phyloP scores from a whole-genome alignment of 2,888 invertebrate genomes.

The Abrostola triplasia region DNA sequence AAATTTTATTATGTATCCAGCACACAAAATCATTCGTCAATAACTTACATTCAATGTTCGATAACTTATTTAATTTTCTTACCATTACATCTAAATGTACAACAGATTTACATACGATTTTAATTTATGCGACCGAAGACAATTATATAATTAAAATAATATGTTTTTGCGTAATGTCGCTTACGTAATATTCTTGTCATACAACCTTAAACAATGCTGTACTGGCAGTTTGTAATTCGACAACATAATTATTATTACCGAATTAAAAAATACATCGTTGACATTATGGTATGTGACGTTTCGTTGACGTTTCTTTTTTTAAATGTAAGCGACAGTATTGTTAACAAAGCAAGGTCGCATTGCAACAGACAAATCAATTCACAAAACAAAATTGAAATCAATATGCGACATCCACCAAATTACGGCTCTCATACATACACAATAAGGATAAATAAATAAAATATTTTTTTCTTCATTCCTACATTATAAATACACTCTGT shows the following conservation, averaged over 20 bases:
- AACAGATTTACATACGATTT: constrained; percentile 14
- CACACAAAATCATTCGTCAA: constrained; percentile 62
- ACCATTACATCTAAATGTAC: constrained; percentile 26
- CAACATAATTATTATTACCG: constrained; percentile 1
- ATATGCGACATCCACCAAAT: constrained; percentile 37
- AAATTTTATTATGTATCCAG: constrained; percentile 63
- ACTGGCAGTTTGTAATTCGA: constrained; percentile 7
- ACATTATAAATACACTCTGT: constrained; percentile 80
- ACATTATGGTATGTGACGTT: constrained; percentile 13
- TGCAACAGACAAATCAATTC: constrained; percentile 22
- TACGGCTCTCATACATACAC: constrained; percentile 45
- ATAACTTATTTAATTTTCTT: constrained; percentile 23
- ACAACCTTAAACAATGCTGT: constrained; percentile 7
- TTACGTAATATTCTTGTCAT: neutral
- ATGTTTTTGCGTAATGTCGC: neutral
- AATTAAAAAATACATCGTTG: constrained; percentile 11
- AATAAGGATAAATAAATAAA: constrained; percentile 73
- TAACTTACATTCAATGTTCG: constrained; percentile 47
- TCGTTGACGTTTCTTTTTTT: constrained; percentile 13
- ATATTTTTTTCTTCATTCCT: constrained; percentile 63
- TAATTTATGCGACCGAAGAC: constrained; percentile 14
- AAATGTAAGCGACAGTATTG: constrained; percentile 13
- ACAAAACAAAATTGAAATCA: constrained; percentile 34
- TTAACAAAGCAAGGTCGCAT: constrained; percentile 39
- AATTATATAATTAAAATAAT: constrained; percentile 9